These are phyloP conservation scores for Cordylochernes scorpioides DNA, from an alignment of 2,888 invertebrate genomes.

Conservation along the genomic window DNA sequence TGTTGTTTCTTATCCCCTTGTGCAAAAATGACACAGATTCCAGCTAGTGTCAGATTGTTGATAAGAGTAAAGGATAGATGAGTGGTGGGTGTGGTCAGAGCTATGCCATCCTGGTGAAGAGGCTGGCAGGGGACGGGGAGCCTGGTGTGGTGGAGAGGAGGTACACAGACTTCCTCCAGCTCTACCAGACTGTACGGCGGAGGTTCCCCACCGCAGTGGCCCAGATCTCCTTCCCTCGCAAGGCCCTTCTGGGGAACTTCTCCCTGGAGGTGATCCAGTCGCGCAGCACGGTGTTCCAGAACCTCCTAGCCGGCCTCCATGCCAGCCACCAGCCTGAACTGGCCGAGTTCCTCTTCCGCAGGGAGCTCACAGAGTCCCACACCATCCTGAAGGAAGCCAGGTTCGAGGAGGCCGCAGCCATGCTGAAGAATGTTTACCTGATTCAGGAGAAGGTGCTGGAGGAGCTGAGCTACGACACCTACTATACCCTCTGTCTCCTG, in stretches of 20 bases:
- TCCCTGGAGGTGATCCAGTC: slow-evolving; percentile 20
- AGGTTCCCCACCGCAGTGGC: slow-evolving; percentile 17
- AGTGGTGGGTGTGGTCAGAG: slow-evolving; percentile 4
- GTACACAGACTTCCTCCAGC: slow-evolving; percentile 22
- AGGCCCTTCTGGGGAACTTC: slow-evolving; percentile 22
- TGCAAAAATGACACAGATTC: too few relatives aligned
- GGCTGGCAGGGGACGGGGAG: slow-evolving; percentile 17
- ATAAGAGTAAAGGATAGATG: too few relatives aligned
- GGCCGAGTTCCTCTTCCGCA: slow-evolving; percentile 19
- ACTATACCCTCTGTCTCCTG: slow-evolving; percentile 19
- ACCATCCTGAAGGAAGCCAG: slow-evolving; percentile 16
- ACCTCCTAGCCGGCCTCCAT: slow-evolving; percentile 20
- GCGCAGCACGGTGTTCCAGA: slow-evolving; percentile 22
- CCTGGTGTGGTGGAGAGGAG: slow-evolving; percentile 20
- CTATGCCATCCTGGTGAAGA: slow-evolving; percentile 14
- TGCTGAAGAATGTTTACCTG: slow-evolving; percentile 19
- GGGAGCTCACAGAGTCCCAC: slow-evolving; percentile 18
- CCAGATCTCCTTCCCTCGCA: slow-evolving; percentile 22
- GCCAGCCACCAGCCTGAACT: slow-evolving; percentile 20
- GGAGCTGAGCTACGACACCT: slow-evolving; percentile 16
- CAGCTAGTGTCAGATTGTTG: too few relatives aligned
- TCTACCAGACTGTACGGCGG: slow-evolving; percentile 18
- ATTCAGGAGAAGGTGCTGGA: slow-evolving; percentile 21
- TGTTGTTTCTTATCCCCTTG: too few relatives aligned
- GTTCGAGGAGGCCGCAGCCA: slow-evolving; percentile 18